A percentile compares a stretch with the other conserved stretches of the same genome.
These are phyloP conservation scores for Aegypius monachus DNA, from an alignment of 2,113 vertebrate genomes.

Conservation along the genomic window DNA sequence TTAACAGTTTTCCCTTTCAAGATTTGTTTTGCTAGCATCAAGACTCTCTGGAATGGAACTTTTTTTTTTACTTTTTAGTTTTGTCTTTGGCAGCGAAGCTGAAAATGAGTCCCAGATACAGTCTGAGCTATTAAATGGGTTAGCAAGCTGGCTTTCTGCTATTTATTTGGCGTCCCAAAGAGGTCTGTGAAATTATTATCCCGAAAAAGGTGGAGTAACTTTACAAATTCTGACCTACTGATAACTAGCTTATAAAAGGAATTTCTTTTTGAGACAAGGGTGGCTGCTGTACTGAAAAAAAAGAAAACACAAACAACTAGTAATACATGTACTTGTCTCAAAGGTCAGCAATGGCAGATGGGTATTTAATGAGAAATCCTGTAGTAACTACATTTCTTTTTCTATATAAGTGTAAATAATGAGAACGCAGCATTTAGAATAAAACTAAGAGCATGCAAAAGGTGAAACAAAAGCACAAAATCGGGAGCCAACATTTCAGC, in stretches of 20 bases:
- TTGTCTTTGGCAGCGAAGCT: background rate
- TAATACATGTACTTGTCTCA: background rate
- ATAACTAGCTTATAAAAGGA: background rate
- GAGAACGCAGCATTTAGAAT: background rate
- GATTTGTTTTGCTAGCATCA: background rate
- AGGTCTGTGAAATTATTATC: background rate
- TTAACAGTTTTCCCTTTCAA: background rate
- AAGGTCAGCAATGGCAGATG: background rate
- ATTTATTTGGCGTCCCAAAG: background rate
- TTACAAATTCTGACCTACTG: background rate
- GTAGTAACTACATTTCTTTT: background rate
- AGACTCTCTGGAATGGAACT: background rate
- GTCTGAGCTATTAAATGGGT: background rate
- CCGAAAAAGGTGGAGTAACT: background rate
- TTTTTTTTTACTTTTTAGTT: background rate
- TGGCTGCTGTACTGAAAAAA: background rate
- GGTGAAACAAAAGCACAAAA: background rate
- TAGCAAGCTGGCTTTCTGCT: background rate
- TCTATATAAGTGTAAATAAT: background rate
- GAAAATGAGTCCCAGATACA: background rate
- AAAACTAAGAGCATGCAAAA: background rate
- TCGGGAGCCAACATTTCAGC: background rate
- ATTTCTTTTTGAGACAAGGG: background rate
- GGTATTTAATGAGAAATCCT: slow-evolving; percentile 26
- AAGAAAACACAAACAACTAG: background rate